Conservation (phyloP, 2,888 invertebrate genomes). For the Platycnemis pennipes region DNA sequence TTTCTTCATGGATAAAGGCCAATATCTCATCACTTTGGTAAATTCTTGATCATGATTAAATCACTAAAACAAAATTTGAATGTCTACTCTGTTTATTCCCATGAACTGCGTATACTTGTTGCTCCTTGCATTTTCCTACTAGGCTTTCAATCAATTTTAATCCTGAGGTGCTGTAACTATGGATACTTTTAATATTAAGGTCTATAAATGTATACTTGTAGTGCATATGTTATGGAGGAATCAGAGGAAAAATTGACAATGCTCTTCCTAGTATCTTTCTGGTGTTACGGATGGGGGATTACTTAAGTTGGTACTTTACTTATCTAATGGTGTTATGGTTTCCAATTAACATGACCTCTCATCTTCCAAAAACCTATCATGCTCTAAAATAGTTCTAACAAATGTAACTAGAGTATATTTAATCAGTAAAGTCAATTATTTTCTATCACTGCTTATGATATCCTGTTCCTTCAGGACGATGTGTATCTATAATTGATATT, state of each 20-base stretch:
- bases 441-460: no score
- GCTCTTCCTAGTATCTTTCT: conserved; percentile 48
- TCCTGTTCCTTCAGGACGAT: no score
- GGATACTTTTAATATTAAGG: neutral
- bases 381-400: no score
- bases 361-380: neutral
- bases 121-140: neutral
- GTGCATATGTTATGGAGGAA: neutral
- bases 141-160: neutral
- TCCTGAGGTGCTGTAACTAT: neutral
- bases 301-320: conserved; percentile 25
- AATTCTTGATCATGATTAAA: neutral
- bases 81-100: neutral
- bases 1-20: neutral
- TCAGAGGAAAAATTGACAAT: neutral
- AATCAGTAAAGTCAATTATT: no score
- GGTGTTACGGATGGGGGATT: conserved; percentile 34
- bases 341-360: conserved; percentile 29
- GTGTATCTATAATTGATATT: neutral
- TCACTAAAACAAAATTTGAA: neutral
- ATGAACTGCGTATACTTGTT: neutral
- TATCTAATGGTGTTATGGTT: conserved; percentile 63
- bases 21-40: neutral
- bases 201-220: neutral
- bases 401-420: no score